phyloP scores from a whole-genome alignment of 64 coral and sea anemone genomes.

The Hydrozoanthus tunicans region DNA sequence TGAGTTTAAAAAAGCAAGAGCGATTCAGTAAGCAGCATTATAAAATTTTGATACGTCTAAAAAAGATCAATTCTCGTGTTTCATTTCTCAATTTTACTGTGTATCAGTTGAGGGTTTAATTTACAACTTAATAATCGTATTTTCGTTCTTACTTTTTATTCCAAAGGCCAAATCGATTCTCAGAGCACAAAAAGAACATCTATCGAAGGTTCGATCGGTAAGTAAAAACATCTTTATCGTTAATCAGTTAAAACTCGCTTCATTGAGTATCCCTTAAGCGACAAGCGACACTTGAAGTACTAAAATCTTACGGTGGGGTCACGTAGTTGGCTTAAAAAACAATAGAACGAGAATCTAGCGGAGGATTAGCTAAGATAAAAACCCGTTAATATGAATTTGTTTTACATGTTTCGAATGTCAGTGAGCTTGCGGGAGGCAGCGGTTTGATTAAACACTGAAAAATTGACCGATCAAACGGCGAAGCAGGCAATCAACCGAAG shows the following conservation, averaged over 20 bases:
- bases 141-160: not conserved
- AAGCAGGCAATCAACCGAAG: not conserved
- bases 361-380: not conserved
- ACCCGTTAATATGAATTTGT: conserved; percentile 8
- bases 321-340: conserved; percentile 3
- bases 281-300: not conserved
- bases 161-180: conserved; percentile 31
- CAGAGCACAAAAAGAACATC: conserved; percentile 3
- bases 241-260: not conserved
- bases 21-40: too few species aligned
- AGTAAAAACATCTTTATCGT: not conserved
- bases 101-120: too few species aligned
- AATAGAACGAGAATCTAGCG: not conserved
- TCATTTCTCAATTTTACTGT: not conserved
- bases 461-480: not conserved
- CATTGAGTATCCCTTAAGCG: not conserved
- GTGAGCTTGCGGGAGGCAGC: not conserved
- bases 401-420: not conserved
- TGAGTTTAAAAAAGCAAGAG: too few species aligned
- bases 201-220: conserved; percentile 21
- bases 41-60: too few species aligned
- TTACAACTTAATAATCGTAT: not conserved
- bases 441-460: not conserved
- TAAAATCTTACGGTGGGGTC: conserved; percentile 5
- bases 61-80: not conserved